A percentile compares a stretch with the other conserved stretches of the same genome.
Conservation (phyloP, 2,797 vertebrate species). For the Micrastur ruficollis region DNA sequence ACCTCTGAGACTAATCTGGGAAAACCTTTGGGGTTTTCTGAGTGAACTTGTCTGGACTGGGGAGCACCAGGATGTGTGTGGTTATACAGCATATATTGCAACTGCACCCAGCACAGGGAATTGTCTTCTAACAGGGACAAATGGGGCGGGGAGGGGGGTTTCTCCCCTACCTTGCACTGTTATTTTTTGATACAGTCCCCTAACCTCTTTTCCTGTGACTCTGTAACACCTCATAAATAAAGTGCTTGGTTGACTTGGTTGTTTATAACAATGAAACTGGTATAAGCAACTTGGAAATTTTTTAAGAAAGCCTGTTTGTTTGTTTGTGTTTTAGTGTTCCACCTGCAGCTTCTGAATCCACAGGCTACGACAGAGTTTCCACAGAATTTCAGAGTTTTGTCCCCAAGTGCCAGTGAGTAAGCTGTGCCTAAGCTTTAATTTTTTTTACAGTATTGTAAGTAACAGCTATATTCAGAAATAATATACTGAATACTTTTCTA, state of each 20-base stretch:
- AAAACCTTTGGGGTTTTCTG: background rate
- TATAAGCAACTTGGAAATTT: background rate
- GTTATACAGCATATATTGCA: background rate
- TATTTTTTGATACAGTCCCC: background rate
- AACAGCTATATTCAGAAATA: conserved; percentile 29
- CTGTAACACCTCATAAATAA: conserved; percentile 3
- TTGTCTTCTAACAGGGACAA: background rate
- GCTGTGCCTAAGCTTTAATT: background rate
- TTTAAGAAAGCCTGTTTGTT: background rate
- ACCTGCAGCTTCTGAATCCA: background rate
- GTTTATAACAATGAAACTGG: background rate
- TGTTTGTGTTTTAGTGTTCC: background rate
- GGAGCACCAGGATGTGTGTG: background rate
- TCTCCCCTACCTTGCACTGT: background rate
- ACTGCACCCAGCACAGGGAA: background rate
- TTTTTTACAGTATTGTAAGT: background rate
- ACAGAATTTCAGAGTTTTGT: background rate
- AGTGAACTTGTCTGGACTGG: background rate
- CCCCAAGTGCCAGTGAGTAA: background rate
- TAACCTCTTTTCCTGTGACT: background rate
- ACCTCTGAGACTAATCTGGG: background rate
- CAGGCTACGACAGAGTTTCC: background rate
- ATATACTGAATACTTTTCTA: background rate
- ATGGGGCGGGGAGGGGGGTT: background rate
- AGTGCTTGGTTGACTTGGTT: background rate